Conservation (phyloP, 2,113 vertebrate species). For the Willisornis vidua region DNA sequence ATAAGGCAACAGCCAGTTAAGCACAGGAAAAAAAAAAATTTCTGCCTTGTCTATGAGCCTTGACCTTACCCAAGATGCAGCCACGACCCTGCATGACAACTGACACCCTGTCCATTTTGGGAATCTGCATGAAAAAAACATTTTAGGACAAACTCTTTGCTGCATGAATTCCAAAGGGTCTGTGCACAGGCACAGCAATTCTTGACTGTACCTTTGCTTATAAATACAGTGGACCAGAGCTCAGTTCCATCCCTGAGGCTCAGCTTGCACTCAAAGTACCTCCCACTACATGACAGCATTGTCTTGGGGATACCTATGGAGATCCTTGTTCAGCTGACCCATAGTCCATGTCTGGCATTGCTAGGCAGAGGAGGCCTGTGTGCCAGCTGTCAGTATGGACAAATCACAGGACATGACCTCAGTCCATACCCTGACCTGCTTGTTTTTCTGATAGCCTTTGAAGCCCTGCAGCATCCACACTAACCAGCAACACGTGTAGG, state of each 20-base stretch:
- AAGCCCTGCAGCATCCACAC: neutral
- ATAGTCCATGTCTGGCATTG: accelerated
- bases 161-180: neutral
- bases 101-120: neutral
- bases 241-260: neutral
- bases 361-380: neutral
- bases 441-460: neutral
- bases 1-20: neutral
- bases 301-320: neutral
- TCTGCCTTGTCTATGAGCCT: neutral
- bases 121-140: neutral
- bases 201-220: neutral
- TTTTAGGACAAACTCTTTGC: neutral
- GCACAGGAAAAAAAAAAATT: neutral
- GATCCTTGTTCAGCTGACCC: accelerated
- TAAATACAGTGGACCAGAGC: neutral
- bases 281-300: neutral
- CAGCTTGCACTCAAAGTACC: neutral
- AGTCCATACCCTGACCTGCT: neutral
- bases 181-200: neutral
- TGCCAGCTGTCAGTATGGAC: neutral
- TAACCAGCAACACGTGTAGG: neutral
- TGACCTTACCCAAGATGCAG: neutral
- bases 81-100: neutral
- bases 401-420: neutral